These are phyloP conservation scores for Drosophila imparisetae DNA, from an alignment of 2,888 invertebrate genomes.

Conservation along the genomic window DNA sequence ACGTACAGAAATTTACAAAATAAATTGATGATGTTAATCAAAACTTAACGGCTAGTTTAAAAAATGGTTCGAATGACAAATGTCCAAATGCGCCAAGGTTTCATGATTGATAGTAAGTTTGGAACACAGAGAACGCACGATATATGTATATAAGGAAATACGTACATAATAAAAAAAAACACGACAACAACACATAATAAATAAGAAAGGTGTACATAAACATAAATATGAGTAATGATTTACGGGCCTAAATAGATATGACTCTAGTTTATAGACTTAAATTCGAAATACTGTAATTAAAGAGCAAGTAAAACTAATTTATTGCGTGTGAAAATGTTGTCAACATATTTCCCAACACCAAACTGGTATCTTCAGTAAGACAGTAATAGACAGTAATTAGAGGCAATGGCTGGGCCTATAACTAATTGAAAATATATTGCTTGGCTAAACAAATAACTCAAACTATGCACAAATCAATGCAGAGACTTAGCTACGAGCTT, in stretches of 20 bases:
- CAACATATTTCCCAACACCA: slow-evolving; percentile 1
- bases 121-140: slow-evolving; percentile 31
- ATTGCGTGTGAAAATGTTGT: slow-evolving; percentile 17
- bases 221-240: slow-evolving; percentile 1
- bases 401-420: slow-evolving; percentile 7
- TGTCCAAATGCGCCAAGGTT: slow-evolving; percentile 55
- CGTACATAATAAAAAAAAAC: slow-evolving; percentile 19
- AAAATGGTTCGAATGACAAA: slow-evolving; percentile 14
- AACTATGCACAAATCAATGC: slow-evolving; percentile 57
- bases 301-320: slow-evolving; percentile 7
- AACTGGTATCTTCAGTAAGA: slow-evolving; percentile 1
- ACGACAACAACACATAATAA: slow-evolving; percentile 52
- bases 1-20: slow-evolving; percentile 23
- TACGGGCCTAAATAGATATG: slow-evolving; percentile 1
- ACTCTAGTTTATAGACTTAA: slow-evolving; percentile 9
- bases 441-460: slow-evolving; percentile 47
- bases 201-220: slow-evolving; percentile 23
- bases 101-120: slow-evolving; percentile 17
- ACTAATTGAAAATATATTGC: slow-evolving; percentile 61
- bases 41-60: slow-evolving; percentile 22
- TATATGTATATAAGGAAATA: slow-evolving; percentile 27
- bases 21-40: slow-evolving; percentile 36
- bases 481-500: slow-evolving; percentile 26
- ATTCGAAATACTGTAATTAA: not conserved
- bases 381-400: slow-evolving; percentile 25